These are phyloP conservation scores for Globodera ellingtonae DNA, from an alignment of 1,140 invertebrate species.

Conservation along the genomic window DNA sequence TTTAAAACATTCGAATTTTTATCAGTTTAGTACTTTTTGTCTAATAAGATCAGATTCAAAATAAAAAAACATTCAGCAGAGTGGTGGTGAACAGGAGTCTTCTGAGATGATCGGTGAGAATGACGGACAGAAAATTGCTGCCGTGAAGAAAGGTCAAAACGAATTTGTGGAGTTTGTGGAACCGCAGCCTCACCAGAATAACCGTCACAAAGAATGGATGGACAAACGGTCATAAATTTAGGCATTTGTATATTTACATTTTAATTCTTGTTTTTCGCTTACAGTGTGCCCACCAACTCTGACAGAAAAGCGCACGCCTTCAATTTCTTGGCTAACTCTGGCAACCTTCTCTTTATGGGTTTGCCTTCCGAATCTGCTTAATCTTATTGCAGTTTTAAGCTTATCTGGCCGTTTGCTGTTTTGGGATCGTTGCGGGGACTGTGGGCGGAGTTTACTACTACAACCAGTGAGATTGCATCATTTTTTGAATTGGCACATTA, in stretches of 20 bases:
- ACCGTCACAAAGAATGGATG: conserved; percentile 38
- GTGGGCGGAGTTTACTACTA: conserved; percentile 58
- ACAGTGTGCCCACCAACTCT: conserved; percentile 19
- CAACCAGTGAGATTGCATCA: conserved; percentile 31
- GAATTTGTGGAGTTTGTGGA: conserved; percentile 51
- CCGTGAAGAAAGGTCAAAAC: conserved; percentile 44
- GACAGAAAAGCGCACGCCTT: conserved; percentile 13
- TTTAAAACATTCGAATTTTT: neutral
- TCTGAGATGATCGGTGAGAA: conserved; percentile 5
- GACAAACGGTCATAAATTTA: conserved; percentile 35
- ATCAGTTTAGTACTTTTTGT: neutral
- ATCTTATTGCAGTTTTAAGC: conserved; percentile 40
- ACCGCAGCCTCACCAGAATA: conserved; percentile 14
- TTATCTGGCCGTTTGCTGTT: conserved; percentile 54
- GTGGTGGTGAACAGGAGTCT: neutral
- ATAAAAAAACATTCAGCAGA: neutral
- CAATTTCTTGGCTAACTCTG: conserved; percentile 28
- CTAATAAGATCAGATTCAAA: neutral
- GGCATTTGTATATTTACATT: conserved; percentile 7
- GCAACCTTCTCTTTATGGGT: conserved; percentile 41
- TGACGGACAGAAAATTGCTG: conserved; percentile 28
- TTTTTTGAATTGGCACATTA: neutral
- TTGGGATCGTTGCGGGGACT: conserved; percentile 48
- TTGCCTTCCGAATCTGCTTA: neutral
- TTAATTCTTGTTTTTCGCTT: neutral